Evolutionary conservation across 2,113 vertebrate genomes (phyloP), one percentile per base, ranked within the genome.

Genomic region (Sakesphorus luctuosus): DNA sequence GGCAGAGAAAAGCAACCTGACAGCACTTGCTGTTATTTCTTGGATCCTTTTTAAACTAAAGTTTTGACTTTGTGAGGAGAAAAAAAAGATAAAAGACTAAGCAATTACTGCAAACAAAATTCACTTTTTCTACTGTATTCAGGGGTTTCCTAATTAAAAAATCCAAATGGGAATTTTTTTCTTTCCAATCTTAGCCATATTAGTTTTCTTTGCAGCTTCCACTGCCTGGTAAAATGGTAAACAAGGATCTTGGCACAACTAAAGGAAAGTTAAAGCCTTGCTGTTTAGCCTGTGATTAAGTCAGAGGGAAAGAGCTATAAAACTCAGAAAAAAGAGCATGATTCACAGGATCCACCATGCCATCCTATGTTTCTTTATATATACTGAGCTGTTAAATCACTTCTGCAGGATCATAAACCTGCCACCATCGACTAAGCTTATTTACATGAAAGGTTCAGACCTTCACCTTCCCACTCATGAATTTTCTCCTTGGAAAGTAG

Each of bases 311-410:
- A 81, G 40, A 23, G 9, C 91, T 93, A 49, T 73, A 73, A 89
- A 91, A 84, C 53, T 75, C 33, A 88, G 36, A 82, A 49, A 56
- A 82, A 84, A 84, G 36, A 61, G 61, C n/a, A 91, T 80, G 71
- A 95, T 96, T 93, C 87, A 89, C 33, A 85, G 75, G 74, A 95
- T 83, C 87, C 75, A 80, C 62, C 81, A 58, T 73, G 92, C 83
- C 84, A 90, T 69, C 38, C 67, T 90, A 79, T 55, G 87, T 87
- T 73, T 38, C 46, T 56, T 79, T 74, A 52, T 25, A 82, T 50
- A 76, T 11, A 79, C 40, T 4, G 18, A 82, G n/a, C 53, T 92
- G 49, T 72, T 90, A 90, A 82, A 85, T 91, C 67, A 62, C 31
- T 94, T 68, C 71, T 83, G 59, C 46, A 47, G 80, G 29, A 52